Evolutionary conservation across 2,888 invertebrate species (phyloP), one percentile per base, ranked within the genome.

Genomic region (Drosophila putrida): DNA sequence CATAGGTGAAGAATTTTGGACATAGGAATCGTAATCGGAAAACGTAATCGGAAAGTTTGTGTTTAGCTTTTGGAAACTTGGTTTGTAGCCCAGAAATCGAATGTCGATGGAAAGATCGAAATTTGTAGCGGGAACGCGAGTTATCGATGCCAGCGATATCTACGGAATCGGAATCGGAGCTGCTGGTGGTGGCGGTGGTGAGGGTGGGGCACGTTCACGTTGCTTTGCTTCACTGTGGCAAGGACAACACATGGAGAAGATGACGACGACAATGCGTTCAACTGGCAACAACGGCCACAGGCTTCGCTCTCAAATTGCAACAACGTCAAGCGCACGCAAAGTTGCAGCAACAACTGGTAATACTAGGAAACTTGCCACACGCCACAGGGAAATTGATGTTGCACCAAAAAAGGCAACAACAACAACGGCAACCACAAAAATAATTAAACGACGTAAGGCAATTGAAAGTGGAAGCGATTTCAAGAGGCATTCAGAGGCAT

Each of bases 41-140:
- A 28, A 27, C 20, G 20, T 20, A 20, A 20, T 20, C 20, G 20
- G 20, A 20, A 20, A 20, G 6, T 27, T 27, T 4, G 20, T 25
- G 11, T 44, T 44, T 6, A n/a, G n/a, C 13, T 27, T n/a, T 33
- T 10, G 28, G 15, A 33, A 15, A 10, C 2, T 47, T 47, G 31
- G 31, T 6, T 47, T 33, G 10, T 9, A 25, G 1, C 5, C 15
- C 11, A 35, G 35, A 35, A n/a, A 49, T 4, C 46, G 20, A 78
- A 78, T 78, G 79, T 78, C 79, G 36, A 58, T 82, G 58, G 79
- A 84, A 15, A 55, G 67, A 31, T 61, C 79, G 0, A 82, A 62
- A 64, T 83, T 74, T 11, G 60, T 51, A n/a, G 65, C 58, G 28
- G 78, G 63, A 0, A 28, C 10, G 4, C 66, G 68, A 0, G 59